Base-by-base conservation (phyloP, 1,140 invertebrate genomes). In the Hyphantria cunea region DNA sequence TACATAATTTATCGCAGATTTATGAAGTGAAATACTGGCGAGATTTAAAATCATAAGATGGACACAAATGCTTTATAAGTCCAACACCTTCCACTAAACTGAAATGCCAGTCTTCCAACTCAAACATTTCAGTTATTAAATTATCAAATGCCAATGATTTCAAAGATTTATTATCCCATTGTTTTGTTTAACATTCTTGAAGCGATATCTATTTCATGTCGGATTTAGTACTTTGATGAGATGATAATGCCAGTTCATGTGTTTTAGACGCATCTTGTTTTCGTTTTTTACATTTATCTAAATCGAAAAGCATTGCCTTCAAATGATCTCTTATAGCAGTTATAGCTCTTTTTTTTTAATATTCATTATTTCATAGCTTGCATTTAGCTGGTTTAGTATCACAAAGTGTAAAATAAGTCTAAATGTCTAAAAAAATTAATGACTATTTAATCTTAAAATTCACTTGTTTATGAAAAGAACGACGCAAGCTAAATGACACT, bases 1-100 rank as follows among this genome's bases (percentile, higher is more conserved):
- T 67, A 49, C 70, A 72, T 72, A 72, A 65, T 70, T 70, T 55
- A 13, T 72, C 66, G 55, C 62, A 72, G 53, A 76, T 73, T 41
- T 66, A 65, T 4, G 52, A 65, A 70, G 64, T 70, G 55, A 70
- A 70, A 70, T 66, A 70, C 62, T 66, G 64, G 39, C 68, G 68
- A 63, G 14, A 45, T 60, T 66, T 70, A 50, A 70, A 66, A 66
- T 71, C 61, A 70, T 70, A 70, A 31, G 49, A 54, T 14, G 55
- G 55, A 48, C 55, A n/a, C n/a, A 39, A 39, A 39, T 69, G 51
- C 48, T 69, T 64, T 47, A 69, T 64, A 66, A 66, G 66, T 66
- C 64, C 68, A 66, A 51, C 11, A 34, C 49, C 6, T 51, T 51
- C 49, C 49, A 51, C 49, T 0, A 51, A 51, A 51, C 31, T 51